Conservation (phyloP, 2,113 vertebrate genomes). For the Erythrocercus mccallii region DNA sequence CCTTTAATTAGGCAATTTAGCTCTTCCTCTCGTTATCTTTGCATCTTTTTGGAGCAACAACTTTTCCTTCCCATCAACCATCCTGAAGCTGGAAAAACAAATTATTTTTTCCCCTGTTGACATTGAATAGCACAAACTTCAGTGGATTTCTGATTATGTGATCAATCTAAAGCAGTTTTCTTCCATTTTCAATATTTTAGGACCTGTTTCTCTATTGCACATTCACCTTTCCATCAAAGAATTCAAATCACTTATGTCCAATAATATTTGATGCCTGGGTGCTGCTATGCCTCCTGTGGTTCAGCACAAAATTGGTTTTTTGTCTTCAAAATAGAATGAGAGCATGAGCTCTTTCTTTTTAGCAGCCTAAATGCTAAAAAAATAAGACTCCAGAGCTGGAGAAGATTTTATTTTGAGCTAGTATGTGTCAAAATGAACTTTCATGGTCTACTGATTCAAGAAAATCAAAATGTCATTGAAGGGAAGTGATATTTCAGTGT, state of each 20-base stretch:
- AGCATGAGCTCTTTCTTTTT: constrained; percentile 23
- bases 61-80: neutral
- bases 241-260: constrained; percentile 27
- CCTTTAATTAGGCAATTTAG: neutral
- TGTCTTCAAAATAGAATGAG: constrained; percentile 30
- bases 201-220: neutral
- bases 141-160: neutral
- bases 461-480: constrained; percentile 47
- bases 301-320: constrained; percentile 57
- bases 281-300: neutral
- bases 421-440: constrained; percentile 47
- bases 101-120: neutral
- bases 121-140: neutral
- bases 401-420: constrained; percentile 48
- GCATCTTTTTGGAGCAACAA: neutral
- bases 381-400: constrained; percentile 33
- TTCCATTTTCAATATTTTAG: neutral
- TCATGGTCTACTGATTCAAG: constrained; percentile 19
- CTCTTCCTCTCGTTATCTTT: neutral
- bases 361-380: constrained; percentile 19
- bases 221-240: neutral
- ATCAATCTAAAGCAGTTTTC: neutral
- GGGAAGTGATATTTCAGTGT: constrained; percentile 20
- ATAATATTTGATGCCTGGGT: neutral
- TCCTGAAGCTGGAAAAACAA: neutral